Evolutionary conservation across 1,140 invertebrate genomes (phyloP), one percentile per base, ranked within the genome.

Genomic region (Drosophila neocordata): DNA sequence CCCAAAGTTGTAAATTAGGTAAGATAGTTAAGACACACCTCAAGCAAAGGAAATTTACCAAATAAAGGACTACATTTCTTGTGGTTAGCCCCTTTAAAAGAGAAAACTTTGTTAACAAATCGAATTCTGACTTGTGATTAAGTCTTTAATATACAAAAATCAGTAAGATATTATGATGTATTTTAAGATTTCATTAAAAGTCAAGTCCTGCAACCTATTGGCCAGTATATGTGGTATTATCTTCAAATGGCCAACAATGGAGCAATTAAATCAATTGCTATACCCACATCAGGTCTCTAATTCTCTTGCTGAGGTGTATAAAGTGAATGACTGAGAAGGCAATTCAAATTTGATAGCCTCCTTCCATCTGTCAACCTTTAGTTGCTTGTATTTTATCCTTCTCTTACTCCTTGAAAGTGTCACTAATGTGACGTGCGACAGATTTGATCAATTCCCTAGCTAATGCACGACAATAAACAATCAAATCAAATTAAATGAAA

Each of bases 401-500:
- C 18, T 20, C 18, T 6, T 48, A 48, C 15, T 20, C 15, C 15
- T 60, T 68, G 56, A 31, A 22, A 48, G 15, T 35, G 73, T 63
- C 71, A 65, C 55, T 76, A 71, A 87, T 75, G 57, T 48, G 66
- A 79, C 75, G 63, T 70, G 61, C 67, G 64, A 78, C 65, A 65
- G 71, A 87, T 67, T 74, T 69, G 35, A 58, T 68, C 51, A 65
- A 79, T 79, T 71, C 81, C 53, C 52, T 12, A 60, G 80, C 58
- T 68, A 61, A 69, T 61, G 69, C 61, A 52, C 41, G 35, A 61
- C 65, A 73, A 71, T 61, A 72, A 71, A 83, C 83, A 88, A 87
- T 88, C 76, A 79, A 79, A 87, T 83, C 65, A 59, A 65, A 65
- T 65, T 62, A 88, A 87, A 88, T 65, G 73, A 62, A 75, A 69